Conservation (phyloP, 2,797 vertebrate species). For the Parauchenoglanis ngamensis region DNA sequence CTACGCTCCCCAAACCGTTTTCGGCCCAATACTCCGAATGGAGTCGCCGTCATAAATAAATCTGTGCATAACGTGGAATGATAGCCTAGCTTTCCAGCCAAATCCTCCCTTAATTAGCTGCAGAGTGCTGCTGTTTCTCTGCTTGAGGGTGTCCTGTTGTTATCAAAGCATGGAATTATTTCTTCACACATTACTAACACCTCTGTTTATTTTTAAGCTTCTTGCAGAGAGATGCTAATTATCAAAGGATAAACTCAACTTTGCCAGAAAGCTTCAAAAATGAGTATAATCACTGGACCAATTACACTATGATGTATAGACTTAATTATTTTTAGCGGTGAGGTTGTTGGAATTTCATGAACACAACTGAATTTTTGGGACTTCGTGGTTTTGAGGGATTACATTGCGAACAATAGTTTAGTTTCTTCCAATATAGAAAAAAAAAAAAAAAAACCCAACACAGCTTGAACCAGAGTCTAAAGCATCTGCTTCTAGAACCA, state of each 20-base stretch:
- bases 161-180: slow-evolving; percentile 65
- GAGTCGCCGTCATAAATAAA: slow-evolving; percentile 59
- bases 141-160: slow-evolving; percentile 63
- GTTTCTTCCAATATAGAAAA: background rate
- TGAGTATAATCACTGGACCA: slow-evolving; percentile 57
- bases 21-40: slow-evolving; percentile 47
- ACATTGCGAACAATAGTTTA: background rate
- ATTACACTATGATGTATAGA: slow-evolving; percentile 61
- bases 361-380: slow-evolving; percentile 32
- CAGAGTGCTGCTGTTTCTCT: slow-evolving; percentile 53
- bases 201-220: slow-evolving; percentile 63
- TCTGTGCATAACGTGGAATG: slow-evolving; percentile 60
- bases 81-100: slow-evolving; percentile 59
- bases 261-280: slow-evolving; percentile 57
- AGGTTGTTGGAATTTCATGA: slow-evolving; percentile 50
- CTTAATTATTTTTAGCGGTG: slow-evolving; percentile 59
- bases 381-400: slow-evolving; percentile 21
- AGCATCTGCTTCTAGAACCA: background rate
- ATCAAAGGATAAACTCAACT: slow-evolving; percentile 63
- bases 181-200: slow-evolving; percentile 63
- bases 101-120: slow-evolving; percentile 62
- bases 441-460: background rate
- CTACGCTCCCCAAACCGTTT: slow-evolving; percentile 33
- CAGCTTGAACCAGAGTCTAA: background rate
- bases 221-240: slow-evolving; percentile 61